phyloP scores from a whole-genome alignment of 2,797 vertebrate genomes.

The Poecilia picta region DNA sequence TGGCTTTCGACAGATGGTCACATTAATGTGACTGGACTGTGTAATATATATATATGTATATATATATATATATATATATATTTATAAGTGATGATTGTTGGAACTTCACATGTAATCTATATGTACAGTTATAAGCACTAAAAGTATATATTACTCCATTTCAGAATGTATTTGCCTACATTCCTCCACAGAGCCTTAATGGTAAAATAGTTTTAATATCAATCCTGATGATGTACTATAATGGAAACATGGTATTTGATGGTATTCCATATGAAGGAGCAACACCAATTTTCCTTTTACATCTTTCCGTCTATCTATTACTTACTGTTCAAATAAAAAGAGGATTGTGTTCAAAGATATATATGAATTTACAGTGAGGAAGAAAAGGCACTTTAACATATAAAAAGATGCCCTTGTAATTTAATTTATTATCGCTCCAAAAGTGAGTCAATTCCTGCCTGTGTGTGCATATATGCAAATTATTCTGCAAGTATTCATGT shows the following conservation, averaged over 20 bases:
- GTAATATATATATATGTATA: no score
- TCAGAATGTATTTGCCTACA: neutral
- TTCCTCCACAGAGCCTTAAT: neutral
- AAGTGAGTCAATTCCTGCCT: slow-evolving; percentile 3
- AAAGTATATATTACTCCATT: neutral
- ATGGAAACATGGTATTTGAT: neutral
- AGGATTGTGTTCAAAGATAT: slow-evolving; percentile 19
- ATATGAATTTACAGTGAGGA: slow-evolving; percentile 36
- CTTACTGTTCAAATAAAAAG: slow-evolving; percentile 25
- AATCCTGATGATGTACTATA: neutral
- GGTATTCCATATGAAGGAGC: neutral
- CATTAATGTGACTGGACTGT: no score
- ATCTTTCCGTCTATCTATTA: slow-evolving; percentile 30
- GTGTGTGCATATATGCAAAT: slow-evolving; percentile 31
- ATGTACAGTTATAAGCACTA: neutral
- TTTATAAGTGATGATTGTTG: neutral
- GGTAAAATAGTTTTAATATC: neutral
- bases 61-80: no score
- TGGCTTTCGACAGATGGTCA: no score
- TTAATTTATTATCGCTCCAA: slow-evolving; percentile 30
- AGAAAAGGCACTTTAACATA: slow-evolving; percentile 1
- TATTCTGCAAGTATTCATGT: slow-evolving; percentile 21
- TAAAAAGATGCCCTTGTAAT: slow-evolving; percentile 20
- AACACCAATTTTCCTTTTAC: slow-evolving; percentile 8
- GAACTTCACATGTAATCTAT: neutral